phyloP scores from a whole-genome alignment of 92 coral and sea anemone species.

The Porites lobata region DNA sequence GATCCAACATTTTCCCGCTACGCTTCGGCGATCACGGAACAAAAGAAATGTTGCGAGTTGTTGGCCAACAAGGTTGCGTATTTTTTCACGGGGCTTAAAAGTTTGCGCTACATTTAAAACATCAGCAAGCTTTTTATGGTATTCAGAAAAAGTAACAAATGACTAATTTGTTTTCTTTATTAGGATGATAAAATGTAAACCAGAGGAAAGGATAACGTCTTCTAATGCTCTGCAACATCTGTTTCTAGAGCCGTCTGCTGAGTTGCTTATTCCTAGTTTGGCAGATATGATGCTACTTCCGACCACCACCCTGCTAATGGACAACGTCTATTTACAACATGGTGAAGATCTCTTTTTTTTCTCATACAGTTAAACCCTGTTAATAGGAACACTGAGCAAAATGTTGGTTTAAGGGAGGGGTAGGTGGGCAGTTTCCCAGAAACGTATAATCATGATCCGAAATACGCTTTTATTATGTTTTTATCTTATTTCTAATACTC shows the following conservation, averaged over 20 bases:
- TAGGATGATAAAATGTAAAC: conserved; percentile 78
- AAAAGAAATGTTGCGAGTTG: too few species aligned
- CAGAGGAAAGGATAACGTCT: conserved; percentile 70
- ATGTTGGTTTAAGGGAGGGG: too few species aligned
- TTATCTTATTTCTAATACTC: too few species aligned
- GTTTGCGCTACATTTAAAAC: too few species aligned
- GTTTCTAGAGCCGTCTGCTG: conserved; percentile 35
- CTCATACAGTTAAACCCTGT: background rate
- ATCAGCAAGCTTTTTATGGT: background rate
- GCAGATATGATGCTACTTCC: conserved; percentile 82
- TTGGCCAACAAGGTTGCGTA: too few species aligned
- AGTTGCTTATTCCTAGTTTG: conserved; percentile 49
- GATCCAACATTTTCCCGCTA: too few species aligned
- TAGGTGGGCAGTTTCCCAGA: too few species aligned
- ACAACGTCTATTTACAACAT: conserved; percentile 72
- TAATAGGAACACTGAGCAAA: too few species aligned
- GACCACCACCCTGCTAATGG: conserved; percentile 80
- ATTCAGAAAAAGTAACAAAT: background rate
- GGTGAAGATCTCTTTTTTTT: background rate
- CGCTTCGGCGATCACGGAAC: too few species aligned
- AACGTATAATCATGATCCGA: too few species aligned
- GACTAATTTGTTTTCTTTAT: background rate
- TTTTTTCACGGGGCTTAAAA: too few species aligned
- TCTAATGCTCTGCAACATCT: conserved; percentile 55
- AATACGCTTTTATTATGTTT: too few species aligned